Conservation (phyloP, 2,888 invertebrate species). For the Phlogophora meticulosa region DNA sequence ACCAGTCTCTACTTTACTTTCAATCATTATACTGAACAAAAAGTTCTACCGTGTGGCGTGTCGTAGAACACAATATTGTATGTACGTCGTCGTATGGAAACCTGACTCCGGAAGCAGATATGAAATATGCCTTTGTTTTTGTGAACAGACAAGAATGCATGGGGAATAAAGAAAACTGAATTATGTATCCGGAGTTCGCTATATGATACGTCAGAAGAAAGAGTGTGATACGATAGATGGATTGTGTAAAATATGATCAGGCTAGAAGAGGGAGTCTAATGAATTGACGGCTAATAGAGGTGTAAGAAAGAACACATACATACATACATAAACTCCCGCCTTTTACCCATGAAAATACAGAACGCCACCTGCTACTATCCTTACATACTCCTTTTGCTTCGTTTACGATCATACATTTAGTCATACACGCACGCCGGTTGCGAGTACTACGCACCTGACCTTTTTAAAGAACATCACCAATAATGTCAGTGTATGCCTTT, state of each 20-base stretch:
- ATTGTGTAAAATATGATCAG: not conserved
- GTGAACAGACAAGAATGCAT: slow-evolving; percentile 2
- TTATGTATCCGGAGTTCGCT: not conserved
- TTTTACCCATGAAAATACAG: too few relatives aligned
- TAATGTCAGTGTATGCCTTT: too few relatives aligned
- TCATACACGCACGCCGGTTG: too few relatives aligned
- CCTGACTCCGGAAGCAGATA: slow-evolving; percentile 19
- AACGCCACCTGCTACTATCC: too few relatives aligned
- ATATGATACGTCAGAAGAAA: too few relatives aligned
- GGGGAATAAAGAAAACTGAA: not conserved
- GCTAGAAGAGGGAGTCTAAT: too few relatives aligned
- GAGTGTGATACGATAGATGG: too few relatives aligned
- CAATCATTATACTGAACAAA: slow-evolving; percentile 12
- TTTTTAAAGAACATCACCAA: too few relatives aligned
- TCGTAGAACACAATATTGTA: not conserved
- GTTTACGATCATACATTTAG: too few relatives aligned
- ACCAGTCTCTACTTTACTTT: slow-evolving; percentile 8
- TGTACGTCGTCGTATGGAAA: slow-evolving; percentile 10
- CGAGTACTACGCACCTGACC: too few relatives aligned
- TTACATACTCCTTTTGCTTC: too few relatives aligned
- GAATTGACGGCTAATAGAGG: not conserved
- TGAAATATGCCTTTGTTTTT: slow-evolving; percentile 22
- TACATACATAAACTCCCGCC: too few relatives aligned
- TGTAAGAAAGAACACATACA: not conserved
- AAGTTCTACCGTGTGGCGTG: not conserved